phyloP scores from a whole-genome alignment of 2,888 invertebrate species.

The Cantharis flavilabris region DNA sequence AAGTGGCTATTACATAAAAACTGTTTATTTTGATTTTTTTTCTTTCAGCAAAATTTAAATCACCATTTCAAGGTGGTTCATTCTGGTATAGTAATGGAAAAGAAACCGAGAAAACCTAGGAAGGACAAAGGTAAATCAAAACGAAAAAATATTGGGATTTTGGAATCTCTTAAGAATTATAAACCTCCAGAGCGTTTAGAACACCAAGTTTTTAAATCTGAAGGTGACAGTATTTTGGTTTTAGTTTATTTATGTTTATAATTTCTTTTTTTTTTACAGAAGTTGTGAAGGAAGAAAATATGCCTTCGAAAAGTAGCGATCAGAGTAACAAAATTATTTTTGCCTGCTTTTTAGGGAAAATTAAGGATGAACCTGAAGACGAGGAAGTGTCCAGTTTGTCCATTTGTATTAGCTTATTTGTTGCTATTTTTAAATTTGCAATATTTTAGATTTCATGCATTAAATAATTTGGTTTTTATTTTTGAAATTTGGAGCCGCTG shows the following conservation, averaged over 20 bases:
- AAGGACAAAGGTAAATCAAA: constrained; percentile 40
- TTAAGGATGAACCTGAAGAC: not conserved
- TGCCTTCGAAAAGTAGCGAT: not conserved
- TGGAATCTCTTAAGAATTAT: not conserved
- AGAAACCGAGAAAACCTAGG: constrained; percentile 35
- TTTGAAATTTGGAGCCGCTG: not conserved
- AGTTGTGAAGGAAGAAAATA: not conserved
- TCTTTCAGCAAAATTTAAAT: constrained; percentile 38
- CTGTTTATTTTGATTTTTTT: not conserved
- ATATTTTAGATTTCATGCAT: not conserved
- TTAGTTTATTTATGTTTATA: not conserved
- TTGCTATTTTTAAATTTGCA: not conserved
- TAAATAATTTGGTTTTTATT: not conserved
- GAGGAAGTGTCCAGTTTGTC: not conserved
- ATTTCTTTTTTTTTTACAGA: not conserved
- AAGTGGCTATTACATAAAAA: constrained; percentile 2
- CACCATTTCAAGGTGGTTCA: constrained; percentile 38
- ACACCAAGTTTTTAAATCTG: not conserved
- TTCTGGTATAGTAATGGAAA: constrained; percentile 17
- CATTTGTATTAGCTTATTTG: not conserved
- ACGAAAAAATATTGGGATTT: not conserved
- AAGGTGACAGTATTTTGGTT: not conserved
- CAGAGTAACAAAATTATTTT: not conserved
- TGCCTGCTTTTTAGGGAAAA: not conserved
- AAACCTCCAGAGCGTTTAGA: not conserved